Conservation (phyloP, 2,888 invertebrate species). For the Apotomis betuletana region DNA sequence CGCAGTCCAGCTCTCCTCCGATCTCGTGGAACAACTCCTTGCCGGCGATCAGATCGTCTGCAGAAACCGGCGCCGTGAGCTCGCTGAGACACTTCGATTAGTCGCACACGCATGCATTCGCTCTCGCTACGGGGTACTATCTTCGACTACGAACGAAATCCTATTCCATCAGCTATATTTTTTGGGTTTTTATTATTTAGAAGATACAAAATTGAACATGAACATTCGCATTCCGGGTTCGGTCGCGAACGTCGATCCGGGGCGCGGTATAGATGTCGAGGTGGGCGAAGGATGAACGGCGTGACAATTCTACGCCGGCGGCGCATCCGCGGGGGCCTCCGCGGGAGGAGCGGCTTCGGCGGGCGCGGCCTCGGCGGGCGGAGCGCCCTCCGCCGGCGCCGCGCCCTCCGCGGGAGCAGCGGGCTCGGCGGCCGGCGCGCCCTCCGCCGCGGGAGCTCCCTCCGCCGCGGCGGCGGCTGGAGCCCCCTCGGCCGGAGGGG, state of each 20-base stretch:
- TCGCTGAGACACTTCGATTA: conserved; percentile 46
- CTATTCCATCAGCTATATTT: conserved; percentile 81
- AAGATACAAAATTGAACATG: conserved; percentile 58
- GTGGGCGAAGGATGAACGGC: not conserved
- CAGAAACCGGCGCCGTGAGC: conserved; percentile 66
- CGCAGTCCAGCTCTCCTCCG: conserved; percentile 95
- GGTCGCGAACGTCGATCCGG: conserved; percentile 20
- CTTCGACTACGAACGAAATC: conserved; percentile 51
- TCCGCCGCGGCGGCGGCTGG: conserved; percentile 55
- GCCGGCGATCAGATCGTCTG: conserved; percentile 92
- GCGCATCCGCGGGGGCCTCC: conserved; percentile 44
- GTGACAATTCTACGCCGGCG: conserved; percentile 41
- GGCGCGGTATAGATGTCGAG: conserved; percentile 17
- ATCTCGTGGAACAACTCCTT: conserved; percentile 97
- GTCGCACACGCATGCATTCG: conserved; percentile 59
- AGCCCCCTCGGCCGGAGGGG: conserved; percentile 51
- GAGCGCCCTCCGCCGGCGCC: conserved; percentile 57
- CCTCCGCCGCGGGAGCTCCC: conserved; percentile 57
- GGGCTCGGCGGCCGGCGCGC: conserved; percentile 51
- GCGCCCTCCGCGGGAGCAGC: conserved; percentile 50
- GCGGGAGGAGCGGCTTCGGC: conserved; percentile 52
- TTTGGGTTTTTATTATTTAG: conserved; percentile 58
- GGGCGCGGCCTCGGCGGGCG: conserved; percentile 53
- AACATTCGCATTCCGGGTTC: conserved; percentile 8
- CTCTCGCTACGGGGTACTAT: conserved; percentile 39